Evolutionary conservation across 2,888 invertebrate genomes (phyloP), one percentile per base, ranked within the genome.

Genomic region (Macaria liturata): DNA sequence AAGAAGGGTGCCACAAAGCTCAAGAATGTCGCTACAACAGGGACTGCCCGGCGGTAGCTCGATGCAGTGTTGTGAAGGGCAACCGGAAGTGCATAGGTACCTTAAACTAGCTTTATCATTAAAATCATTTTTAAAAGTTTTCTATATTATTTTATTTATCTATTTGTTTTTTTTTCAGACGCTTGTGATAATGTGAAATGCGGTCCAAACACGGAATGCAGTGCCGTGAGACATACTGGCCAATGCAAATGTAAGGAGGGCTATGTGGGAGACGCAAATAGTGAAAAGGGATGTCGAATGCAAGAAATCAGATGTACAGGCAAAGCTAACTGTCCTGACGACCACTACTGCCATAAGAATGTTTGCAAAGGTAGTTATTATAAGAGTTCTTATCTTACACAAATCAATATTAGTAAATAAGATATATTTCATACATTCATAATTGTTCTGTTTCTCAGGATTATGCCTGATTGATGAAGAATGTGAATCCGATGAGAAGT

Each of bases 131-230:
- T 6, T 2, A 37, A 37, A 6, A 39, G 6, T 8, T 39, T 7
- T 39, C 39, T 39, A 39, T 39, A 20, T 59, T 46, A 34, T 47
- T 6, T 52, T 32, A 45, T 46, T 43, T 34, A 32, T 32, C 55
- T 52, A 40, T 43, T n/a, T n/a, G n/a, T n/a, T n/a, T n/a, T n/a
- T 42, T 62, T 82, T 86, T 46, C 69, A 94, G 95, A 96, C 87
- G 96, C 95, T 37, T 98, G 98, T 81, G 95, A 96, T 72, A 94
- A 93, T 68, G 93, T 94, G 0, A 91, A 92, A 62, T 98, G 98
- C 86, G 97, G 97, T 55, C 93, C 94, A 3, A 98, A 98, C 83
- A 94, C 98, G 34, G 97, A 97, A 78, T 98, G 98, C 81, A 80
- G 94, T 59, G 95, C 97, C 60, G 89, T 93, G 56, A 94, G 96